Conservation (phyloP, 1,140 invertebrate genomes). For the Eumeta japonica region DNA sequence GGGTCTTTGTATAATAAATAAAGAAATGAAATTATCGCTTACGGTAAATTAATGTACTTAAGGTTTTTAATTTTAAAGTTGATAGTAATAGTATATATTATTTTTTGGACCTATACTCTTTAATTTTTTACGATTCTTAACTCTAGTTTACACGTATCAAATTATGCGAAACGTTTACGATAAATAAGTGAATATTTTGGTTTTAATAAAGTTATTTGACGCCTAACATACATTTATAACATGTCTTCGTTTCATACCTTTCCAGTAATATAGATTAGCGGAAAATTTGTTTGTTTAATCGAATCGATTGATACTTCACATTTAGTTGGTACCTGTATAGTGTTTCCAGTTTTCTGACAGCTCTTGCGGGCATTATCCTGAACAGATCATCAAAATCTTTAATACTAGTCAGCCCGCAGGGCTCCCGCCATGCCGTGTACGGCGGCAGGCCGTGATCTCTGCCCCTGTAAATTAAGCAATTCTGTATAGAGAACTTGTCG, state of each 20-base stretch:
- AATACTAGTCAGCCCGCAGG: conserved; percentile 74
- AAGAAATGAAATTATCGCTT: not conserved
- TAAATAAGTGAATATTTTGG: too few species aligned
- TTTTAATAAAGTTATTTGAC: too few species aligned
- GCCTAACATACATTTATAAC: too few species aligned
- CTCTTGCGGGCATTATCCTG: conserved; percentile 67
- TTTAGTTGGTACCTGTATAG: conserved; percentile 59
- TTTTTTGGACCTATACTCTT: too few species aligned
- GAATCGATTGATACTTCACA: not conserved
- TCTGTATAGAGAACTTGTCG: too few species aligned
- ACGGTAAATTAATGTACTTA: too few species aligned
- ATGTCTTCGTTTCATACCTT: too few species aligned
- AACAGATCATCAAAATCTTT: conserved; percentile 75
- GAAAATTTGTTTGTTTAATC: not conserved
- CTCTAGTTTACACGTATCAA: too few species aligned
- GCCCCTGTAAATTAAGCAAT: too few species aligned
- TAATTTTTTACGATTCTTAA: too few species aligned
- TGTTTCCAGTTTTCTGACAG: conserved; percentile 62
- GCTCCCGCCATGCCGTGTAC: conserved; percentile 78
- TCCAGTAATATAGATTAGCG: not conserved
- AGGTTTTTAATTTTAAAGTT: not conserved
- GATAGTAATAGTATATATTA: too few species aligned
- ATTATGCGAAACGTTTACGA: too few species aligned
- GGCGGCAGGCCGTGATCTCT: conserved; percentile 87
- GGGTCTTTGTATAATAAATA: not conserved